Base-by-base conservation (phyloP, 2,113 vertebrate genomes). In the Ellobius talpinus region DNA sequence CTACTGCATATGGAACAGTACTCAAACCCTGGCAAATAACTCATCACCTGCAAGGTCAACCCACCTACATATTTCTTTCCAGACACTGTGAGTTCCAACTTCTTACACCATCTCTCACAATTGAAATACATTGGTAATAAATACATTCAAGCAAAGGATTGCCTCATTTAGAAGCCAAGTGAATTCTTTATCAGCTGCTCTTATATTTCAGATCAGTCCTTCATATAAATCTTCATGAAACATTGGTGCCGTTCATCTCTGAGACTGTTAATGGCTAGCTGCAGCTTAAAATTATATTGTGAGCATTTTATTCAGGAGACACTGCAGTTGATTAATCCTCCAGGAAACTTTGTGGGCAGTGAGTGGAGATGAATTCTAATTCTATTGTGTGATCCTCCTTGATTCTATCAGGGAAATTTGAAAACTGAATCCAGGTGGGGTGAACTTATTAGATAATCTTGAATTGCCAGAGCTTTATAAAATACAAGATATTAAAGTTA, bases 181-280 rank as follows among this genome's bases (percentile, higher is more conserved):
- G 87, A 97, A 92, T 97, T 97, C 73, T 96, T 70, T 92, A 73
- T 86, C 90, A 95, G 66, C 70, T 86, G 84, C 50, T 93, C 74
- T 95, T 90, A 92, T 92, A 96, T 97, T 97, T 97, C 77, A 96
- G 72, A 84, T 95, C 45, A 95, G 42, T 74, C 81, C 47, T 95
- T 78, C 45, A 29, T 50, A 95, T 96, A 97, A 97, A 96, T 97
- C 90, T 96, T 95, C n/a, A 89, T 91, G 90, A 97, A 94, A 88
- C 73, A 89, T 79, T 42, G 66, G n/a, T 95, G 95, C 76, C 89
- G n/a, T 92, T 96, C 87, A 90, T 96, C 85, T 97, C 91, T 92
- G 92, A 94, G 63, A 87, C 45, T 92, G 87, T 88, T 97, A 97
- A 97, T 95, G 92, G 70, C 65, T 85, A 90, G 47, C 91, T 92